Conservation (phyloP, 2,113 vertebrate species). For the Upupa epops region DNA sequence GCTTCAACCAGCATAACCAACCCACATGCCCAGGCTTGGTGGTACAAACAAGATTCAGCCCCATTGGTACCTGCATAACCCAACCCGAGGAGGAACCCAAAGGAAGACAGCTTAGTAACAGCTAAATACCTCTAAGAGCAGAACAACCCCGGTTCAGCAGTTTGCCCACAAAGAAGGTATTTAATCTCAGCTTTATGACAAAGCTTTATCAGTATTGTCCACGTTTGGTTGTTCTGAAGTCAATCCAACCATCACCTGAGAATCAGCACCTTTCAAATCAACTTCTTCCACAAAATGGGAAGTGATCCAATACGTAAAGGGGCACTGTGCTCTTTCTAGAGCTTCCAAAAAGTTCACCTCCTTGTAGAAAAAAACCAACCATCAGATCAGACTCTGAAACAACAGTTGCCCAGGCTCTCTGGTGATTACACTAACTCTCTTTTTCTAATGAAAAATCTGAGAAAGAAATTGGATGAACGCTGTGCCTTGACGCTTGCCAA, state of each 20-base stretch:
- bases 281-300: neutral
- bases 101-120: neutral
- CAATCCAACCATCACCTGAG: neutral
- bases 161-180: neutral
- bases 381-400: neutral
- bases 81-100: neutral
- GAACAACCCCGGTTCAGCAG: neutral
- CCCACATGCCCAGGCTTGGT: fast-evolving
- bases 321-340: neutral
- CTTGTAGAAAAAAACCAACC: neutral
- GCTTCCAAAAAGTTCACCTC: neutral
- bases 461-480: neutral
- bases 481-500: neutral
- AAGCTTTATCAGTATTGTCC: neutral
- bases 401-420: neutral
- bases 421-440: neutral
- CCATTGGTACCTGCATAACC: neutral
- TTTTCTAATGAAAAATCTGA: neutral
- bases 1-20: neutral
- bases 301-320: neutral
- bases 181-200: neutral
- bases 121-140: neutral
- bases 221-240: neutral
- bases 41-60: neutral
- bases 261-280: neutral